Evolutionary conservation across 1,140 invertebrate genomes (phyloP), one percentile per base, ranked within the genome.

Genomic region (Himalopsyche phryganea): DNA sequence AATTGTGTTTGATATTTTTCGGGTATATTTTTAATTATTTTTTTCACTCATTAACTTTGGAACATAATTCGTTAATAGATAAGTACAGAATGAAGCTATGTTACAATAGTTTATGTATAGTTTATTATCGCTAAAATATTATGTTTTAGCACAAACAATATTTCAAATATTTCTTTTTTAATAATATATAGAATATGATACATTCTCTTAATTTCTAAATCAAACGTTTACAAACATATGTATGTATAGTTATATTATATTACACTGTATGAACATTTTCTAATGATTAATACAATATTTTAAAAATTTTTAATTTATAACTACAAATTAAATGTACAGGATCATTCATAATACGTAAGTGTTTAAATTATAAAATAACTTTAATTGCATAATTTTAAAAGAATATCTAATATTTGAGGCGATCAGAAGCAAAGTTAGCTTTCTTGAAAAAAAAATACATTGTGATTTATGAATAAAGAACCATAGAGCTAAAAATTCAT

Each of bases 101-200:
- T 47, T 61, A 61, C 59, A 61, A 56, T 49, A 61, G 59, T 45
- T 55, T 40, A 14, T 56, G 35, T 56, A 40, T 40, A 40, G 11
- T 40, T 28, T 28, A 28, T 5, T 28, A 5, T 28, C 23, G 35
- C 40, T 41, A 23, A 58, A 23, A 33, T 42, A 42, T 58, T 49
- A 28, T 58, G 13, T 45, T 44, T 38, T 36, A 46, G 23, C 33
- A 51, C 41, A 56, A 49, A 20, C 28, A 51, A 45, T 52, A 41
- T 50, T 35, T 35, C 6, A 35, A 35, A 35, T 40, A 40, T 17
- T 40, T 17, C n/a, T n/a, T 15, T 17, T 36, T 47, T 15, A 17
- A 45, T 47, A 11, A 55, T 33, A 55, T 47, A 55, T 47, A 36
- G 18, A 46, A 33, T 45, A 42, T 35, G 13, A 28, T 54, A 46